Base-by-base conservation (phyloP, 2,797 vertebrate species). In the Parambassis ranga region DNA sequence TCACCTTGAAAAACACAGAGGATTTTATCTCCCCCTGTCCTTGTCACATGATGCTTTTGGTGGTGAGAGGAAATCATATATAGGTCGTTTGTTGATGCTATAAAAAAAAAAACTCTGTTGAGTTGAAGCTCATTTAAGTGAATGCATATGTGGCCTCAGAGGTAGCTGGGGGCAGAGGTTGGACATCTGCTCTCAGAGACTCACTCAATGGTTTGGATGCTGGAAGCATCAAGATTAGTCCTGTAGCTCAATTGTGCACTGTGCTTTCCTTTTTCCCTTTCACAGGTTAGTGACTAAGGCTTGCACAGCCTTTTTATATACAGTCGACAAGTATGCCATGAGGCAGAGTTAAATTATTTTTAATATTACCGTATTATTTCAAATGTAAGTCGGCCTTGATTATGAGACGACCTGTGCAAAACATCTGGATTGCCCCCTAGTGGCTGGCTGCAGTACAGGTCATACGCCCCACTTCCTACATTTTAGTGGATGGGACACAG, bases 1-100 rank as follows among this genome's bases (percentile, higher is more conserved):
- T 82, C 73, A 71, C 81, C 79, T 68, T 81, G 42, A 79, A 55
- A 66, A 48, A n/a, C n/a, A n/a, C 4, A 1, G 6, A 38, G 42
- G 26, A 37, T 38, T 47, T 48, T 28, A 14, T 18, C 27, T n/a
- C n/a, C n/a, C n/a, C 13, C 18, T 2, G 37, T 59, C 48, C 53
- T 60, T 39, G 64, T 60, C 53, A 57, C 35, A 10, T 4, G 0
- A 2, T 7, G 22, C 50, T 41, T 33, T 22, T 1, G 13, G 7
- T 46, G 28, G 16, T 3, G 22, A 36, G 22, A 15, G 10, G 30
- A 57, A 53, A 38, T 32, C 14, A 64, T 28, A 60, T 47, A 37
- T 43, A 73, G 50, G 56, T 61, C 15, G 16, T 61, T 38, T 47
- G 38, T 46, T 23, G 37, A 24, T 19, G 33, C 59, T 56, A 69